Conservation (phyloP, 2,888 invertebrate genomes). For the Melieria picta region DNA sequence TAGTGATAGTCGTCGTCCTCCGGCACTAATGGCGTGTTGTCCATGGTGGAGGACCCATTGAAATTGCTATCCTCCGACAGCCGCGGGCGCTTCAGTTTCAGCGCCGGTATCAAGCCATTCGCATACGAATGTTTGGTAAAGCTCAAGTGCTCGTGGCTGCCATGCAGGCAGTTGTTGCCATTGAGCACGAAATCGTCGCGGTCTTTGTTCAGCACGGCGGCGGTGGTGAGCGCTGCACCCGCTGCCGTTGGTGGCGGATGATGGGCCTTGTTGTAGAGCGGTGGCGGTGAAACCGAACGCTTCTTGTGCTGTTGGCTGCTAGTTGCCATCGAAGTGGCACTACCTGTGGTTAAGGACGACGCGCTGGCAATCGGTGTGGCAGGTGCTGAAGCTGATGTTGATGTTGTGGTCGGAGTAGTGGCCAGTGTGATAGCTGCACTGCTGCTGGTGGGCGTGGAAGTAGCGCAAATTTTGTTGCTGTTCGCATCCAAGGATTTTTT, state of each 20-base stretch:
- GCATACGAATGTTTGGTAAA: slow-evolving; percentile 60
- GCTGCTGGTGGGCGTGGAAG: slow-evolving; percentile 38
- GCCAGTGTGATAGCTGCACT: slow-evolving; percentile 39
- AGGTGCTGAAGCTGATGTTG: slow-evolving; percentile 22
- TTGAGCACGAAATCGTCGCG: slow-evolving; percentile 53
- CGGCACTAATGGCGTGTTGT: slow-evolving; percentile 57
- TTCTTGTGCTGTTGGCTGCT: slow-evolving; percentile 45
- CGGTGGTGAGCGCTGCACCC: slow-evolving; percentile 36
- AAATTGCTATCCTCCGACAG: slow-evolving; percentile 63
- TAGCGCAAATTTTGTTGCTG: slow-evolving; percentile 30
- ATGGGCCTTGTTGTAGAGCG: slow-evolving; percentile 60
- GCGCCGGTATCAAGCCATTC: slow-evolving; percentile 60
- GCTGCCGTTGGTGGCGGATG: slow-evolving; percentile 53
- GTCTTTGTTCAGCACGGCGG: slow-evolving; percentile 48
- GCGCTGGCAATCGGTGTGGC: slow-evolving; percentile 27
- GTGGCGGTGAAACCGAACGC: slow-evolving; percentile 60
- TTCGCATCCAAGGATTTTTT: slow-evolving; percentile 49
- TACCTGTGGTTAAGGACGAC: slow-evolving; percentile 17
- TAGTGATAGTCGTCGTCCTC: slow-evolving; percentile 66
- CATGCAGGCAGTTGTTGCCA: slow-evolving; percentile 39
- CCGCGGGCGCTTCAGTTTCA: slow-evolving; percentile 62
- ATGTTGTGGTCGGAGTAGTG: slow-evolving; percentile 34
- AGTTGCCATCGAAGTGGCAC: slow-evolving; percentile 22
- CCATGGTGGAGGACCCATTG: slow-evolving; percentile 65
- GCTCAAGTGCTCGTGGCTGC: slow-evolving; percentile 56